Evolutionary conservation across 92 coral and sea anemone genomes (phyloP).

Genomic region (Micromussa lordhowensis): DNA sequence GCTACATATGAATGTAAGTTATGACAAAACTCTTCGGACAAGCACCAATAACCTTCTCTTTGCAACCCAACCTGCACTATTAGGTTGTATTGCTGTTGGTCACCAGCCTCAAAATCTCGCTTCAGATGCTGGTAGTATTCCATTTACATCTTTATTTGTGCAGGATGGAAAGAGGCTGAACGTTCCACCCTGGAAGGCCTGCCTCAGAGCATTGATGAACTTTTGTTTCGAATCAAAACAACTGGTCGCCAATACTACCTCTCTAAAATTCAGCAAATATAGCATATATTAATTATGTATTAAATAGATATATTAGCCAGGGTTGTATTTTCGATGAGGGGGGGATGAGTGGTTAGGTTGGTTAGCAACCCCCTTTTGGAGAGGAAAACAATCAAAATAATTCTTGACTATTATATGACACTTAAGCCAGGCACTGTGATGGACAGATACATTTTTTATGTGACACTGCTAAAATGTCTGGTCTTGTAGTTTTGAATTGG

Average conservation of each 20-base stretch:
- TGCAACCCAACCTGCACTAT: neutral
- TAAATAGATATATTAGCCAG: too few relatives aligned
- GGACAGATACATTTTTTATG: too few relatives aligned
- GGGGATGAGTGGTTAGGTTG: too few relatives aligned
- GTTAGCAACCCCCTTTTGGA: too few relatives aligned
- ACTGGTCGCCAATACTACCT: constrained; percentile 1
- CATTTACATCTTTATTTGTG: neutral
- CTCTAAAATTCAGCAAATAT: neutral
- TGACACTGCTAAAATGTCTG: too few relatives aligned
- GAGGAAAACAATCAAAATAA: too few relatives aligned
- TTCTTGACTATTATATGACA: too few relatives aligned
- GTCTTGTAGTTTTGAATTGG: too few relatives aligned
- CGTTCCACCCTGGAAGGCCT: constrained; percentile 10
- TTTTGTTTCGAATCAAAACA: constrained; percentile 1
- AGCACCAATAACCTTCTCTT: constrained; percentile 9
- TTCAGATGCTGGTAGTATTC: neutral
- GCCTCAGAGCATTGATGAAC: neutral
- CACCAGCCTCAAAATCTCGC: constrained; percentile 3
- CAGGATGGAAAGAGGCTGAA: neutral
- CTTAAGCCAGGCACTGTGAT: too few relatives aligned
- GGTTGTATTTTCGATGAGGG: too few relatives aligned
- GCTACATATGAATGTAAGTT: too few relatives aligned
- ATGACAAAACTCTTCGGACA: neutral
- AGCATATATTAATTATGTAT: too few relatives aligned
- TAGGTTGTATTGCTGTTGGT: neutral